Evolutionary conservation across 2,113 vertebrate species (phyloP).

Genomic region (Chauna torquata): DNA sequence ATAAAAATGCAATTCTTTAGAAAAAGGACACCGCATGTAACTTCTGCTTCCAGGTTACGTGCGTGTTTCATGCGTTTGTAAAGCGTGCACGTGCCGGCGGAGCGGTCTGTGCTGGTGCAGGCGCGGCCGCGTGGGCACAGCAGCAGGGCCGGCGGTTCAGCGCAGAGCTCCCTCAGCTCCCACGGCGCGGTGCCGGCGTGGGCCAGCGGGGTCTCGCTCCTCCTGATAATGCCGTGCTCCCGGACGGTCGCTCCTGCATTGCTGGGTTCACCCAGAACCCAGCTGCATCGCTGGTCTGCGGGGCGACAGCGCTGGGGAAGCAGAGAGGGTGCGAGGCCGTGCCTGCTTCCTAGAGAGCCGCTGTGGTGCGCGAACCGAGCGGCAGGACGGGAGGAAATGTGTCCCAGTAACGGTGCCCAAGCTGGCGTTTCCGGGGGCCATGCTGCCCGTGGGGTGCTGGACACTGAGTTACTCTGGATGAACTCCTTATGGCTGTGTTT

Average conservation of each 20-base stretch:
- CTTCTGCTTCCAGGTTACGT: not conserved
- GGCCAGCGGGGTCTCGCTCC: not conserved
- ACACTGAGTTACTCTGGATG: accelerated
- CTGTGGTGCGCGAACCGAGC: not conserved
- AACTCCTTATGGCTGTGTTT: not conserved
- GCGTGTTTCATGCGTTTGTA: accelerated
- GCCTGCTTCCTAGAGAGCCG: not conserved
- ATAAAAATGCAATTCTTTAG: not conserved
- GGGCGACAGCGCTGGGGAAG: not conserved
- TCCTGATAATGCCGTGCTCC: accelerated
- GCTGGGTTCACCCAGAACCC: accelerated
- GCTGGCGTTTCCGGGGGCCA: accelerated
- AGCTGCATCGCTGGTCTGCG: not conserved
- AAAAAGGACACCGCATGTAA: not conserved
- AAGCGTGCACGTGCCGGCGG: too few species aligned
- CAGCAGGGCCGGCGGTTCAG: too few species aligned
- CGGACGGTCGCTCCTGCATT: not conserved
- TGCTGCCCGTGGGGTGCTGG: not conserved
- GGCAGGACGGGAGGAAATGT: too few species aligned
- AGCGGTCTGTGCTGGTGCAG: not conserved
- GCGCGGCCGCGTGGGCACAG: too few species aligned
- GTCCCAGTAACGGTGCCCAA: accelerated
- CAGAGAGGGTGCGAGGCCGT: accelerated
- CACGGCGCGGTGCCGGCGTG: accelerated
- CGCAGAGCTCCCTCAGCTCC: not conserved